These are phyloP conservation scores for Zaprionus lachaisei DNA, from an alignment of 1,140 invertebrate species.

Conservation along the genomic window DNA sequence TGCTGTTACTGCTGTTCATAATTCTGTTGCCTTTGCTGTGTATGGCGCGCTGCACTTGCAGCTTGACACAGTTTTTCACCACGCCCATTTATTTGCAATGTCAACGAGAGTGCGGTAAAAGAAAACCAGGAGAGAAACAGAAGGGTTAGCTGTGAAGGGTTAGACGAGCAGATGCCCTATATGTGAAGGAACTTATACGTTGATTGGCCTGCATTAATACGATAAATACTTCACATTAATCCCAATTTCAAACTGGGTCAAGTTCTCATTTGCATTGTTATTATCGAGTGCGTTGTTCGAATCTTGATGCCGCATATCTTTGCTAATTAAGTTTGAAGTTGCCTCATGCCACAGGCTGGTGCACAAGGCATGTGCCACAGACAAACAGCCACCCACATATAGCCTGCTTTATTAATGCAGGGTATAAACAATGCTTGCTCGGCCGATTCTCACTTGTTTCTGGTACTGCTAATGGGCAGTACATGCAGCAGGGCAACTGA, in stretches of 20 bases:
- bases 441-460: slow-evolving; percentile 9
- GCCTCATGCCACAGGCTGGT: neutral
- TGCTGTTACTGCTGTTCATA: slow-evolving; percentile 21
- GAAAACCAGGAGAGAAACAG: neutral
- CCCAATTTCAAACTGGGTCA: neutral
- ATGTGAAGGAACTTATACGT: neutral
- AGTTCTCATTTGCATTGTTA: neutral
- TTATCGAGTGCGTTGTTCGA: neutral
- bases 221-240: neutral
- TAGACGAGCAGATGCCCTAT: neutral
- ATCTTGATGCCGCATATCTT: neutral
- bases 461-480: slow-evolving; percentile 48
- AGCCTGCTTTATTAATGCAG: neutral
- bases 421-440: slow-evolving; percentile 24
- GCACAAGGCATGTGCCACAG: neutral
- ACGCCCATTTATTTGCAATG: slow-evolving; percentile 80
- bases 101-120: slow-evolving; percentile 55
- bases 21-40: slow-evolving; percentile 18
- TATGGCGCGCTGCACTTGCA: slow-evolving; percentile 56
- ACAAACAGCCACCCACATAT: neutral
- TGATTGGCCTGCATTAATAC: neutral
- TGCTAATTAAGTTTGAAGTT: neutral
- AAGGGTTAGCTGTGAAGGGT: neutral
- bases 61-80: slow-evolving; percentile 76
- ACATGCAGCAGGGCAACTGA: slow-evolving; percentile 47